Evolutionary conservation across 2,113 vertebrate genomes (phyloP).

Genomic region (Datnioides undecimradiatus): DNA sequence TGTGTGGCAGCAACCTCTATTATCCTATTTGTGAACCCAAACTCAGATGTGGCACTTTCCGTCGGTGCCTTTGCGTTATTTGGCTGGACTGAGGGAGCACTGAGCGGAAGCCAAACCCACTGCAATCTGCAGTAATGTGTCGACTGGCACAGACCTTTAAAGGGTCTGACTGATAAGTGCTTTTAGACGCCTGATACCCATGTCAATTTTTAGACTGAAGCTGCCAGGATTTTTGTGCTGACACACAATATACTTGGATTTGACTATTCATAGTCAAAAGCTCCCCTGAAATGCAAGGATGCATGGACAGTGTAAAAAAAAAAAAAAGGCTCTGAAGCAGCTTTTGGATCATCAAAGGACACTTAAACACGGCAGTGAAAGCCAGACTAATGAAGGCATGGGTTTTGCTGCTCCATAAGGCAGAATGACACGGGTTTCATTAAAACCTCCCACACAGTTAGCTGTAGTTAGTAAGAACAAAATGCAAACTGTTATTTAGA

Average conservation of each 20-base stretch:
- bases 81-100: constrained; percentile 7
- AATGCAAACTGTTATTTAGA: constrained; percentile 36
- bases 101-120: constrained; percentile 29
- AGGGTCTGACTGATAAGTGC: constrained; percentile 33
- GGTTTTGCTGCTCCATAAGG: constrained; percentile 39
- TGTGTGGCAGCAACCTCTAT: constrained; percentile 24
- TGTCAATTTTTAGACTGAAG: constrained; percentile 36
- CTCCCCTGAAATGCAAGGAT: constrained; percentile 4
- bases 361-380: constrained; percentile 44
- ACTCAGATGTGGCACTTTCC: constrained; percentile 34
- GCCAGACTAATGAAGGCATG: constrained; percentile 51
- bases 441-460: constrained; percentile 53
- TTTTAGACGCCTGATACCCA: constrained; percentile 39
- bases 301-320: neutral
- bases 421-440: constrained; percentile 46
- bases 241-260: constrained; percentile 11
- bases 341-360: constrained; percentile 37
- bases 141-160: constrained; percentile 20
- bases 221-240: constrained; percentile 17
- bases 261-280: constrained; percentile 1
- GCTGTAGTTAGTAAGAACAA: constrained; percentile 15
- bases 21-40: constrained; percentile 28
- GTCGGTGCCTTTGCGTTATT: constrained; percentile 8
- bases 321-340: constrained; percentile 2
- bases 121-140: constrained; percentile 51